Conservation (phyloP, 1,140 invertebrate species). For the Parasteatoda tepidariorum region DNA sequence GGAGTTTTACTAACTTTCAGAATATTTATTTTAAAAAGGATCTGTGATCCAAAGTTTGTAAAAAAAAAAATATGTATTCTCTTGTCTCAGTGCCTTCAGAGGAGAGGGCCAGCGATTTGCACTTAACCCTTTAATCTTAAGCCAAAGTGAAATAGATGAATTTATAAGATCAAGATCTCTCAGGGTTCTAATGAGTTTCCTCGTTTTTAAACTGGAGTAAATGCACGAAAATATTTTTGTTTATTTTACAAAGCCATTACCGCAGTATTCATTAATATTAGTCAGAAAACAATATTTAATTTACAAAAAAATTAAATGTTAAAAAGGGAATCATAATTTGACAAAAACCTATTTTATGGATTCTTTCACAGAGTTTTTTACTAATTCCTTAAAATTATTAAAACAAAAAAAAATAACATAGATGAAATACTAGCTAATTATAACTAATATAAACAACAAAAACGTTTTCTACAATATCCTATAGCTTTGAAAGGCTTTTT, state of each 20-base stretch:
- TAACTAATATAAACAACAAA: too few species aligned
- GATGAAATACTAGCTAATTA: too few species aligned
- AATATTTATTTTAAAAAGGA: constrained; percentile 56
- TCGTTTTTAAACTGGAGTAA: not conserved
- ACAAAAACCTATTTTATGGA: too few species aligned
- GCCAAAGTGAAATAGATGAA: constrained; percentile 25
- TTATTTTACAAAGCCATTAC: constrained; percentile 36
- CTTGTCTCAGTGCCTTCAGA: constrained; percentile 60
- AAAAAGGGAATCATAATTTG: too few species aligned
- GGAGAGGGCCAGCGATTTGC: constrained; percentile 58
- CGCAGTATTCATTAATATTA: not conserved
- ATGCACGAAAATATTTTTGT: constrained; percentile 12
- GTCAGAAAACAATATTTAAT: too few species aligned
- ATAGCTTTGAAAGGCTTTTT: too few species aligned
- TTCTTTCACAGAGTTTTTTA: too few species aligned
- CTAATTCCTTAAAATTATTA: too few species aligned
- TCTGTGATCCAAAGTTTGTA: constrained; percentile 56
- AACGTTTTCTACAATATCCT: too few species aligned
- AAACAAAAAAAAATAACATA: too few species aligned
- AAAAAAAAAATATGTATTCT: constrained; percentile 43
- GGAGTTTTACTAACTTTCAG: constrained; percentile 54
- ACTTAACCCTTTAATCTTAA: constrained; percentile 19
- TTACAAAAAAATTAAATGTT: too few species aligned
- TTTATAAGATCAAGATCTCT: constrained; percentile 16
- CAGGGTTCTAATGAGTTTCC: constrained; percentile 46